Conservation (phyloP, 2,888 invertebrate species). For the Strigamia transsilvanica region DNA sequence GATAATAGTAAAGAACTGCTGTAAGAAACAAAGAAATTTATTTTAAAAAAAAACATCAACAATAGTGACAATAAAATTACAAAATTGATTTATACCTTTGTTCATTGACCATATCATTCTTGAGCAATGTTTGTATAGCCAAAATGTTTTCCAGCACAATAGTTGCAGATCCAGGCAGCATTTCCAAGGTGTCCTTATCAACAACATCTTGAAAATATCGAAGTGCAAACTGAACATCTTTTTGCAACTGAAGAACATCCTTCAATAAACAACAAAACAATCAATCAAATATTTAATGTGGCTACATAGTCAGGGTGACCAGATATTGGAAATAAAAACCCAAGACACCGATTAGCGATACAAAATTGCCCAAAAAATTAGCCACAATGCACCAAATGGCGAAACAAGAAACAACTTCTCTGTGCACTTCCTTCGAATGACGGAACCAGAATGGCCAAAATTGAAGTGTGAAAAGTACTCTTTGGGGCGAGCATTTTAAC, state of each 20-base stretch:
- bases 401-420: too few relatives aligned
- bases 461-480: too few relatives aligned
- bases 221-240: conserved; percentile 75
- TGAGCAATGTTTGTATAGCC: conserved; percentile 76
- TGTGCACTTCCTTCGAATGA: too few relatives aligned
- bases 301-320: background rate
- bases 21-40: conserved; percentile 35
- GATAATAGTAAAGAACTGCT: conserved; percentile 76
- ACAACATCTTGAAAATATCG: conserved; percentile 93
- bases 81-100: conserved; percentile 65
- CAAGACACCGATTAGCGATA: too few relatives aligned
- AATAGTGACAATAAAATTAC: background rate
- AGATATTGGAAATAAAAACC: too few relatives aligned
- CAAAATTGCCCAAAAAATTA: too few relatives aligned
- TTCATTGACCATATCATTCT: conserved; percentile 68
- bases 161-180: conserved; percentile 92
- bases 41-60: background rate
- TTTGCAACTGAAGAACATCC: conserved; percentile 50
- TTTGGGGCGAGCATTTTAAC: too few relatives aligned
- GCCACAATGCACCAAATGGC: too few relatives aligned
- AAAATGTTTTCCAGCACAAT: conserved; percentile 92
- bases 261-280: too few relatives aligned
- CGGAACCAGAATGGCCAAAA: too few relatives aligned
- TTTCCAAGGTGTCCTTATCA: conserved; percentile 88
- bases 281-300: background rate